A percentile compares a stretch with the other conserved stretches of the same genome.
phyloP scores from a whole-genome alignment of 2,888 invertebrate species.

The Lepidocyrtinus sp. region DNA sequence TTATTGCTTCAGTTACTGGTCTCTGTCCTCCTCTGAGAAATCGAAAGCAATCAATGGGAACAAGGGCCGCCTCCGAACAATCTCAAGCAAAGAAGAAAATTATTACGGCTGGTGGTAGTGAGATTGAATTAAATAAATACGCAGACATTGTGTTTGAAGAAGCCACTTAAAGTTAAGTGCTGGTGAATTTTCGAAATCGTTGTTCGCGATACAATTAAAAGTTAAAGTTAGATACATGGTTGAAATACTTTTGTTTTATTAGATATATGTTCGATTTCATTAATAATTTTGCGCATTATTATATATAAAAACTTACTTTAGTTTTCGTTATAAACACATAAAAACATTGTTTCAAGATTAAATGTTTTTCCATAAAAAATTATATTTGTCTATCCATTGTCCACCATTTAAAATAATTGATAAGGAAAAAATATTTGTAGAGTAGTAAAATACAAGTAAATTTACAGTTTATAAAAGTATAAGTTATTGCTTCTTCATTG shows the following conservation, averaged over 20 bases:
- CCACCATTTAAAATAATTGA: neutral
- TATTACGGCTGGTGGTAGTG: neutral
- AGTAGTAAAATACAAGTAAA: constrained; percentile 52
- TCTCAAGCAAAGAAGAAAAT: neutral
- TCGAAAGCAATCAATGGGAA: constrained; percentile 30
- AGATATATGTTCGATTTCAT: neutral
- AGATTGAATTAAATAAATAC: constrained; percentile 41
- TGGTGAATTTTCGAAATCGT: too few species aligned
- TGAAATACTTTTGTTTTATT: neutral
- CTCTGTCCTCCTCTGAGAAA: constrained; percentile 12
- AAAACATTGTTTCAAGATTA: neutral
- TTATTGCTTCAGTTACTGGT: constrained; percentile 38
- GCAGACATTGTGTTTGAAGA: constrained; percentile 48
- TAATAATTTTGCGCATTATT: too few species aligned
- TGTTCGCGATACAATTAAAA: neutral
- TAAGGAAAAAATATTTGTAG: neutral
- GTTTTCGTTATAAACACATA: neutral
- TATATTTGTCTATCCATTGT: neutral
- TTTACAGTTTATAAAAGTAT: constrained; percentile 41
- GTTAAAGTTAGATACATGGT: neutral
- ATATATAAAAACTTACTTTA: too few species aligned
- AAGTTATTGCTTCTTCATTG: too few species aligned
- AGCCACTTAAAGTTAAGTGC: neutral
- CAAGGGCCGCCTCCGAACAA: neutral
- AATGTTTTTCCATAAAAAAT: neutral